Evolutionary conservation across 2,888 invertebrate genomes (phyloP).

Genomic region (Microctonus brassicae): DNA sequence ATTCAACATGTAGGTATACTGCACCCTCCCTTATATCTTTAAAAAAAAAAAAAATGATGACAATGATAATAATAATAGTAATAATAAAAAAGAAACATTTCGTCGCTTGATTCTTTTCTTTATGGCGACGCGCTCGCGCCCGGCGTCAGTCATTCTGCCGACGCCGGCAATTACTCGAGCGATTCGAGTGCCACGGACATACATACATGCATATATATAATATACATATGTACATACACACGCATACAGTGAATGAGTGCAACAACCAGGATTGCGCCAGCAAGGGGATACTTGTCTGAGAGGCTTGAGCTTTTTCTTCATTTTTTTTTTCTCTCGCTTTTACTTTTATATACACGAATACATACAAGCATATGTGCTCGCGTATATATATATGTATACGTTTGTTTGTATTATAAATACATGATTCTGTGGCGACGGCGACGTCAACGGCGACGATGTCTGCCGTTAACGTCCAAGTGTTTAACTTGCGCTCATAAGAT

Average conservation of each 20-base stretch:
- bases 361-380: no score
- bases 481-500: not conserved
- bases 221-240: slow-evolving; percentile 12
- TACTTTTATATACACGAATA: not conserved
- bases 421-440: slow-evolving; percentile 12
- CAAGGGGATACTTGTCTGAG: slow-evolving; percentile 12
- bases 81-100: slow-evolving; percentile 20
- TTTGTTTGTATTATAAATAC: no score
- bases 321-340: not conserved
- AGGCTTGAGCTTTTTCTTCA: slow-evolving; percentile 5
- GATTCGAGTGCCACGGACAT: slow-evolving; percentile 31
- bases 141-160: slow-evolving; percentile 30
- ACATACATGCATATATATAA: slow-evolving; percentile 5
- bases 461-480: not conserved
- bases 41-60: not conserved
- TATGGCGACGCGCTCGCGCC: slow-evolving; percentile 27
- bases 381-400: not conserved
- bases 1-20: slow-evolving; percentile 5
- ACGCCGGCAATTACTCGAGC: slow-evolving; percentile 36
- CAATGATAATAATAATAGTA: not conserved
- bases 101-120: slow-evolving; percentile 23
- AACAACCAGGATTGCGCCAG: slow-evolving; percentile 25
- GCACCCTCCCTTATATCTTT: not conserved
- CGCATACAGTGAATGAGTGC: slow-evolving; percentile 17
- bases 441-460: not conserved